Evolutionary conservation across 1,140 invertebrate genomes (phyloP).

Genomic region (Anagrus nilaparvatae): DNA sequence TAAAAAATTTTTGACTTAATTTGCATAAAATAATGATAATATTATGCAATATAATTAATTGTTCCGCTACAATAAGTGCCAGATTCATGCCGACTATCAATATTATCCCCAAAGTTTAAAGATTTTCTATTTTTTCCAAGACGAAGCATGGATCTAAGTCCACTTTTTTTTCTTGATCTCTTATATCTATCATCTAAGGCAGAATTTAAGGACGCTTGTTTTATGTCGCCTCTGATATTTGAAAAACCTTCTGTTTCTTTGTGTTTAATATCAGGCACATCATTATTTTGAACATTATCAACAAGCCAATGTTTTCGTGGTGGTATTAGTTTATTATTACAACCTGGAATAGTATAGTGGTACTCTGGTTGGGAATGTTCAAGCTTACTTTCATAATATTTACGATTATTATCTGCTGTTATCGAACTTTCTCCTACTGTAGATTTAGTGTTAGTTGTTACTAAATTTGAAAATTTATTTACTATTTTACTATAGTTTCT

Average conservation of each 20-base stretch:
- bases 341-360: constrained; percentile 35
- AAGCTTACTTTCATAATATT: constrained; percentile 25
- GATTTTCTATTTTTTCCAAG: constrained; percentile 40
- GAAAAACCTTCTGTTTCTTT: constrained; percentile 50
- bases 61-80: constrained; percentile 41
- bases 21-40: no score
- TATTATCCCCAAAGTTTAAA: constrained; percentile 39
- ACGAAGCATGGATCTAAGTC: constrained; percentile 73
- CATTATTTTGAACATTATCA: constrained; percentile 42
- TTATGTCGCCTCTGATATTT: constrained; percentile 51
- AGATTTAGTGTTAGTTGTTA: constrained; percentile 18
- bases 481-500: constrained; percentile 19
- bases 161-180: constrained; percentile 58
- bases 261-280: constrained; percentile 35
- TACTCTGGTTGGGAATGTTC: constrained; percentile 30
- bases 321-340: constrained; percentile 32
- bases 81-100: constrained; percentile 34
- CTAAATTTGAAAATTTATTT: constrained; percentile 4
- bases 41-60: constrained; percentile 41
- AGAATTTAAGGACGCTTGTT: constrained; percentile 58
- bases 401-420: constrained; percentile 27
- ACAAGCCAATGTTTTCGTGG: constrained; percentile 55
- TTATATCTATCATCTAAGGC: constrained; percentile 55
- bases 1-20: constrained; percentile 10
- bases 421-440: constrained; percentile 21